Percentiles rank a stretch among this genome's conserved stretches.
Evolutionary conservation across 2,888 invertebrate species (phyloP).

Genomic region (Macaria liturata): DNA sequence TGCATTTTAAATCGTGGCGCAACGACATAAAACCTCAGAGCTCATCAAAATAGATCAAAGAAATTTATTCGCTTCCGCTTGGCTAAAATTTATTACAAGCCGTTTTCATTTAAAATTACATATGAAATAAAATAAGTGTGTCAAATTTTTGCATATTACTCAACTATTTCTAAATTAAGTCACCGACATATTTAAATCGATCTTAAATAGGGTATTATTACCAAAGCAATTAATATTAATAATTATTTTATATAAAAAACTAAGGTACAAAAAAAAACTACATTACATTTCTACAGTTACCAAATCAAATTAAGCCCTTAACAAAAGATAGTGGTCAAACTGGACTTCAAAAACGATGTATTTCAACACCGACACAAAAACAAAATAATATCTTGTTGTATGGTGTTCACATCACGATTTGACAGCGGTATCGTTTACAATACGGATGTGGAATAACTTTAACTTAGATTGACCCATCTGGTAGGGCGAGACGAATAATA

Average conservation of each 20-base stretch:
- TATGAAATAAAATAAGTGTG: no score
- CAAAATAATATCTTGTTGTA: conserved; percentile 9
- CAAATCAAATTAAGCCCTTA: not conserved
- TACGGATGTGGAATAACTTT: conserved; percentile 16
- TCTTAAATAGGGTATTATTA: no score
- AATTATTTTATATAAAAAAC: no score
- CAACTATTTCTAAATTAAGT: no score
- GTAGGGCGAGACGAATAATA: no score
- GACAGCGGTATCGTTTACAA: conserved; percentile 26
- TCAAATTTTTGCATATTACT: no score
- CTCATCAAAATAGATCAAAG: conserved; percentile 3
- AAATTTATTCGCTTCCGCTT: not conserved
- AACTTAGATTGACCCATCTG: no score
- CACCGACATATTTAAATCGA: no score
- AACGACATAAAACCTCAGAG: conserved; percentile 1
- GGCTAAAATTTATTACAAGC: no score
- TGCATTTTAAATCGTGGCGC: not conserved
- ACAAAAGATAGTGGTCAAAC: conserved; percentile 13
- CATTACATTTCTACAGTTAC: not conserved
- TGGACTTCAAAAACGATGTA: conserved; percentile 12
- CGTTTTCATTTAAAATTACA: no score
- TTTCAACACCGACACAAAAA: conserved; percentile 17
- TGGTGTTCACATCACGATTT: conserved; percentile 20
- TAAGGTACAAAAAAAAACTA: no score
- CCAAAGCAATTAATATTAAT: no score